Base-by-base conservation (phyloP, 2,797 vertebrate genomes). In the Peromyscus attwateri region DNA sequence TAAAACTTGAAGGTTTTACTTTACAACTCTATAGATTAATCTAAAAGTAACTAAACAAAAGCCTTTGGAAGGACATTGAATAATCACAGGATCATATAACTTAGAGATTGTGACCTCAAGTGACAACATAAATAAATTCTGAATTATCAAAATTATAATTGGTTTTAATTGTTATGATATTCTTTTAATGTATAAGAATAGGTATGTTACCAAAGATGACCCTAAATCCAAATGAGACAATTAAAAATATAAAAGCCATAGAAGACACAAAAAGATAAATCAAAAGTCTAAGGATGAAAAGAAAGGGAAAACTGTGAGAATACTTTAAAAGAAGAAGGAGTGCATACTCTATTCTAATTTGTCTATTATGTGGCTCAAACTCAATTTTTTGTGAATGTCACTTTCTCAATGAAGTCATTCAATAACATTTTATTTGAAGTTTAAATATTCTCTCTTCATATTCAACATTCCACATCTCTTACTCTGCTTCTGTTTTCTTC, bases 131-230 rank as follows among this genome's bases (percentile, higher is more conserved):
- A 79, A 73, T 89, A 76, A 76, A 19, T 31, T 17, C 27, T 14
- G 9, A 27, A 6, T 89, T 96, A 76, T 89, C 60, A 91, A 83
- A 85, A 82, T n/a, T 43, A 62, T 89, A 12, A 73, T n/a, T 9
- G 95, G 0, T 17, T 93, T 82, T 95, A 91, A 89, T 66, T 66
- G 16, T 73, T 17, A 1, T 46, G 79, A 82, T 46, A 1, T 12
- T 81, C 52, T 92, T 94, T 88, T 55, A 91, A 88, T 60, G 10
- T 11, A 25, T 31, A 88, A 3, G 27, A 49, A 71, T 40, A 19
- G 19, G 34, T 34, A 19, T n/a, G 10, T 55, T 85, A 31, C 25
- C 0, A 31, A 82, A 66, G 10, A 81, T 46, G 25, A 17, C 1
- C 12, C 57, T 14, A 34, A 92, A 11, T 19, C 3, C 27, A 19